These are phyloP conservation scores for Malurus melanocephalus DNA, from an alignment of 2,113 vertebrate species.

Conservation along the genomic window DNA sequence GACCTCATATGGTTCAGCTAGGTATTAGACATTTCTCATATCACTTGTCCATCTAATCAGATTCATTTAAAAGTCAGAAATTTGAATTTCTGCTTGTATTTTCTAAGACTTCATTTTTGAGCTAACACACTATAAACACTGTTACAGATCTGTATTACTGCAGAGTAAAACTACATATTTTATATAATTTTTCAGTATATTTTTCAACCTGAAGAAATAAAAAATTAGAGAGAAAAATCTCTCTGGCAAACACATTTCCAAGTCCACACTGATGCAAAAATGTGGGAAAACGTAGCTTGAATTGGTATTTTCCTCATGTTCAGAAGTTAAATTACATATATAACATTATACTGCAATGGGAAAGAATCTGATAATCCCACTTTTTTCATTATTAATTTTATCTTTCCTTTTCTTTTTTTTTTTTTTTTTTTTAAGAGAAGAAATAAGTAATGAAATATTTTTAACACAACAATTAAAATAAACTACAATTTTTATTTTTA, in stretches of 20 bases:
- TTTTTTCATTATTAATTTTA: neutral
- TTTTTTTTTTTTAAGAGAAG: neutral
- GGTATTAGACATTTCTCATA: conserved; percentile 12
- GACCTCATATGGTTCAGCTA: neutral
- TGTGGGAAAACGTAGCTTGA: neutral
- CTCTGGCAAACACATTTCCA: neutral
- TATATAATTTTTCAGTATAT: neutral
- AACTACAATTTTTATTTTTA: neutral
- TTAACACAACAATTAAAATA: neutral
- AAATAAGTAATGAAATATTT: neutral
- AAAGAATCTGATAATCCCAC: neutral
- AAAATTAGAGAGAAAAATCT: neutral
- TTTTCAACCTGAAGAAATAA: neutral
- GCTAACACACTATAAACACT: neutral
- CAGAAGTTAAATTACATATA: neutral
- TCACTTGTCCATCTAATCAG: conserved; percentile 31
- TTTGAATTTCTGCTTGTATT: neutral
- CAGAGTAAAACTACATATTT: neutral
- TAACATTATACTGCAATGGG: neutral
- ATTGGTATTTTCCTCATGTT: neutral
- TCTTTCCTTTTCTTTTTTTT: neutral
- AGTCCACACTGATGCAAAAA: neutral
- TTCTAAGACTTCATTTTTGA: neutral
- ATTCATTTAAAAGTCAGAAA: conserved; percentile 13
- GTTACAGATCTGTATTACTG: neutral